Base-by-base conservation (phyloP, 2,113 vertebrate genomes). In the Chloebia gouldiae region DNA sequence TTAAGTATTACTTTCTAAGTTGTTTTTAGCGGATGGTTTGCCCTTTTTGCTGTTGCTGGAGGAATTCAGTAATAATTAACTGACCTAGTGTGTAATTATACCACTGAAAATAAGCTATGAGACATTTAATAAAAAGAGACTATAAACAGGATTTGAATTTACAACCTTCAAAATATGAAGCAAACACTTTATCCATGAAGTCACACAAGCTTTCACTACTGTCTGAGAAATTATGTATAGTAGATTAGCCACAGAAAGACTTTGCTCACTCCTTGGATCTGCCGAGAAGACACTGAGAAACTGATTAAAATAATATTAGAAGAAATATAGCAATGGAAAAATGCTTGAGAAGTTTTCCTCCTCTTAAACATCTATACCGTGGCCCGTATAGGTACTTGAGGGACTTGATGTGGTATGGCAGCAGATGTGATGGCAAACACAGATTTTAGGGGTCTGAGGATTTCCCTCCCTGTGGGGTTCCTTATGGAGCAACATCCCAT, bases 61-160 rank as follows among this genome's bases (percentile, higher is more conserved):
- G 82, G 80, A 96, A 95, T 93, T 90, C 61, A 60, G 57, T 50
- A 93, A 94, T 93, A 97, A 97, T 95, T 95, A 96, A 94, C 93
- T 81, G 88, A 86, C 90, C 86, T 24, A 86, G 35, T 49, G 28
- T 88, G 86, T 88, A 95, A 96, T 96, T 96, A 94, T 31, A 44
- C 40, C 68, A 24, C 61, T 76, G 88, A 92, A 93, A 96, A 95
- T 90, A 94, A 94, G 86, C 82, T 84, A 90, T 83, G 88, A 95
- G 85, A 56, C 82, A 57, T 94, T 90, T 95, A 86, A 93, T 95
- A 96, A 92, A 94, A 88, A 57, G 60, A 88, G 49, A 81, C 82
- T 83, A 86, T 96, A 90, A 96, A 93, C 64, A 86, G 82, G 76
- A 86, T 90, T 96, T 93, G 72, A 92, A 96, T 96, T 96, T 96